Evolutionary conservation across 2,797 vertebrate species (phyloP).

Genomic region (Bovichtus variegatus): DNA sequence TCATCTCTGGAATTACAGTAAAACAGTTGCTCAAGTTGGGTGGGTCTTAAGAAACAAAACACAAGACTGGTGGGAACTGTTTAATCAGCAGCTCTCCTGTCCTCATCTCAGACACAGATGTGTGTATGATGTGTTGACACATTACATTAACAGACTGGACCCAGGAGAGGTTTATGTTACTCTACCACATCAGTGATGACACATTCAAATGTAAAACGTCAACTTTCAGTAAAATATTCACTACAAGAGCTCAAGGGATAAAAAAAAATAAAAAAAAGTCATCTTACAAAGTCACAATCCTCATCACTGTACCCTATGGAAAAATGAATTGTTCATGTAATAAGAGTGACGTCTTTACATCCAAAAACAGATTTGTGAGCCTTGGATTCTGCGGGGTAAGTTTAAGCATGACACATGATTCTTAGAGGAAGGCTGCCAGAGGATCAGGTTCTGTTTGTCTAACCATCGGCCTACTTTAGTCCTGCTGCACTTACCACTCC

Average conservation of each 20-base stretch:
- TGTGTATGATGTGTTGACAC: neutral
- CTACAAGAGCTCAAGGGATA: neutral
- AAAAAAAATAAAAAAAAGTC: neutral
- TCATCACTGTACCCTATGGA: neutral
- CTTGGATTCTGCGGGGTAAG: neutral
- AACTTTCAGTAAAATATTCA: conserved; percentile 11
- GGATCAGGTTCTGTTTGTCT: conserved; percentile 34
- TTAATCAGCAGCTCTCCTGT: conserved; percentile 42
- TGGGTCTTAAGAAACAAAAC: neutral
- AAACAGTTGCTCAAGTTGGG: conserved; percentile 45
- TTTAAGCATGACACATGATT: conserved; percentile 37
- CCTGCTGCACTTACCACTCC: conserved; percentile 1
- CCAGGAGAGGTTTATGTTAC: neutral
- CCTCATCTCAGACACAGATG: neutral
- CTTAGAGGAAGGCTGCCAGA: neutral
- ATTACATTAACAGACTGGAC: conserved; percentile 2
- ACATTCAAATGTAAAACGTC: neutral
- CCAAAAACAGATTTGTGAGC: neutral
- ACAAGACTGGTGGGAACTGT: neutral
- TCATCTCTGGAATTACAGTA: conserved; percentile 27
- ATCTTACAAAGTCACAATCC: neutral
- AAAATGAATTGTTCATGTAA: neutral
- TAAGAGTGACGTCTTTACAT: neutral
- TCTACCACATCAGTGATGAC: neutral
- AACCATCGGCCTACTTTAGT: conserved; percentile 45